phyloP scores from a whole-genome alignment of 2,113 vertebrate species.

The Melanocharis versteri region DNA sequence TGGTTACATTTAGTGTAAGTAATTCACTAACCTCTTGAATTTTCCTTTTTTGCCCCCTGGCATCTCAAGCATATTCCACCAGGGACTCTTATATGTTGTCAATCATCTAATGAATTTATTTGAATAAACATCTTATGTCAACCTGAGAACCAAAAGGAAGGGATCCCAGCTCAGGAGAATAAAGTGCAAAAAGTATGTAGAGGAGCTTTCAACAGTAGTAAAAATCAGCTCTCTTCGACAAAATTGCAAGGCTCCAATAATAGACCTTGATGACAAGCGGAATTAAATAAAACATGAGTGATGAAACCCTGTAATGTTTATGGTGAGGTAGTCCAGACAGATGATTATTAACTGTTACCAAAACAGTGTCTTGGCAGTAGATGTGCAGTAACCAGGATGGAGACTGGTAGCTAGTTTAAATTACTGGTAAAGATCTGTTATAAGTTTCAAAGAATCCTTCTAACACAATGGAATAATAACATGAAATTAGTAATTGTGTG shows the following conservation, averaged over 20 bases:
- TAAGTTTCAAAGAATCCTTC: conserved; percentile 13
- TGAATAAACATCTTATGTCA: conserved; percentile 30
- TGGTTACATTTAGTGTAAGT: background rate
- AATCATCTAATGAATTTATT: conserved; percentile 35
- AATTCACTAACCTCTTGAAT: background rate
- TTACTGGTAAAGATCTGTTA: conserved; percentile 34
- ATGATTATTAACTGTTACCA: conserved; percentile 79
- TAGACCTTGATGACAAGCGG: conserved; percentile 78
- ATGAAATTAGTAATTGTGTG: background rate
- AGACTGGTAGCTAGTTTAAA: conserved; percentile 59
- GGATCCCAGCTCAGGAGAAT: conserved; percentile 30
- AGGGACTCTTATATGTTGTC: background rate
- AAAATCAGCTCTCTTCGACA: conserved; percentile 66
- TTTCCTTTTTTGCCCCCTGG: background rate
- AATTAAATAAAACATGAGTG: conserved; percentile 81
- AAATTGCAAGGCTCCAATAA: conserved; percentile 72
- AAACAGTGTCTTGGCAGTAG: conserved; percentile 75
- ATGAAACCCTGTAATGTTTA: conserved; percentile 78
- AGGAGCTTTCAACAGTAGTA: conserved; percentile 68
- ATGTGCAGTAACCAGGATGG: conserved; percentile 51
- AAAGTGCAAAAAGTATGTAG: conserved; percentile 51
- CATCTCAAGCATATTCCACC: background rate
- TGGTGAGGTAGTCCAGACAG: conserved; percentile 73
- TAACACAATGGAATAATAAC: background rate
- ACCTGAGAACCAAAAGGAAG: conserved; percentile 15